phyloP scores from a whole-genome alignment of 2,888 invertebrate species.

The Caenorhabditis sinica region DNA sequence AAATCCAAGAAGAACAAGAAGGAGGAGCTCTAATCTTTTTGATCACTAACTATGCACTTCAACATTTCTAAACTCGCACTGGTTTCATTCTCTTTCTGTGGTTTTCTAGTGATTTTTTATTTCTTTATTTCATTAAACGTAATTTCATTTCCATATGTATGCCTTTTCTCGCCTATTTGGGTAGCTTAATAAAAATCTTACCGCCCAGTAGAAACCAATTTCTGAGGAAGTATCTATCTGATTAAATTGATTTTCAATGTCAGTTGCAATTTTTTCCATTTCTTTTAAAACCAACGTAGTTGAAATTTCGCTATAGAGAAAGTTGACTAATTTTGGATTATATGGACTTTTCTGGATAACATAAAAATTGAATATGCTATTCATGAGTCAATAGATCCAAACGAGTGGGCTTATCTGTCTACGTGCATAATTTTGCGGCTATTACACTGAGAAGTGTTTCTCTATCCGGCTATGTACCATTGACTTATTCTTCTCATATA shows the following conservation, averaged over 20 bases:
- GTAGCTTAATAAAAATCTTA: constrained; percentile 15
- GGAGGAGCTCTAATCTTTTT: constrained; percentile 49
- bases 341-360: not conserved
- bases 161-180: not conserved
- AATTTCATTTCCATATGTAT: constrained; percentile 24
- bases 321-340: too few species aligned
- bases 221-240: too few species aligned
- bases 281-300: too few species aligned
- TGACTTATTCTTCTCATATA: not conserved
- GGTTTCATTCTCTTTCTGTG: constrained; percentile 43
- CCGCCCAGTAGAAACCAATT: not conserved
- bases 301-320: too few species aligned
- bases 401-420: constrained; percentile 50
- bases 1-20: constrained; percentile 60
- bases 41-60: not conserved
- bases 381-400: constrained; percentile 19
- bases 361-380: not conserved
- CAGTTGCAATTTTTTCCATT: too few species aligned
- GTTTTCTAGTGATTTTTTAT: constrained; percentile 30
- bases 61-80: constrained; percentile 29
- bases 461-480: constrained; percentile 21
- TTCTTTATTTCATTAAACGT: not conserved
- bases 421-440: constrained; percentile 53
- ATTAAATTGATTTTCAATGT: too few species aligned
- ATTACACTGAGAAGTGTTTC: constrained; percentile 32